Evolutionary conservation across 2,888 invertebrate genomes (phyloP).

Genomic region (Cephus pygmeus): DNA sequence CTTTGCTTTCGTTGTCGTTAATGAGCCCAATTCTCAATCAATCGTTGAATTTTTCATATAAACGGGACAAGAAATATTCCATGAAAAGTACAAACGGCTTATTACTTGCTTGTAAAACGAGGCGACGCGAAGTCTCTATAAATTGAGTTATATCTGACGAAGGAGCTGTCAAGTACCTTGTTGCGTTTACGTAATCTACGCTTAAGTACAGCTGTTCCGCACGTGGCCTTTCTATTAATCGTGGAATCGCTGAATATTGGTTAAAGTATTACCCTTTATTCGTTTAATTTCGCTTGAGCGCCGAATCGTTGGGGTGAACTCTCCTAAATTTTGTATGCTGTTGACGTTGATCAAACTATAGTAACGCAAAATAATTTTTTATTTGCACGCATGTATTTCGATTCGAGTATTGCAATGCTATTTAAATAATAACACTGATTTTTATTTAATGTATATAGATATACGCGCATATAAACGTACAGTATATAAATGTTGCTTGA

Average conservation of each 20-base stretch:
- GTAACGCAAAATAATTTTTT: neutral
- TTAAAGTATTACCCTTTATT: neutral
- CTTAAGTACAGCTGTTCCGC: constrained; percentile 16
- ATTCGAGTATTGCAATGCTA: neutral
- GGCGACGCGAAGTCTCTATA: constrained; percentile 5
- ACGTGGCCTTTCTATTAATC: constrained; percentile 39
- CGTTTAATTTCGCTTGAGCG: neutral
- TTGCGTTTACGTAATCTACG: constrained; percentile 51
- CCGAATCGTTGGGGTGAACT: neutral
- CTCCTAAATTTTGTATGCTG: neutral
- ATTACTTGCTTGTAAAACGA: neutral
- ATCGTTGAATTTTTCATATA: neutral
- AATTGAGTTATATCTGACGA: constrained; percentile 49
- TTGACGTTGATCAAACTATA: neutral
- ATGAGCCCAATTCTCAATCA: neutral
- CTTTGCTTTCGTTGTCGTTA: neutral
- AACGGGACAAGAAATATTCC: neutral
- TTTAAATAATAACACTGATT: no score
- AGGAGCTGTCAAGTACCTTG: constrained; percentile 42
- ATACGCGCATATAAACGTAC: no score
- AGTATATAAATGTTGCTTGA: no score
- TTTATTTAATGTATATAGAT: no score
- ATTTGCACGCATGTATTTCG: neutral
- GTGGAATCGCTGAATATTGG: constrained; percentile 22
- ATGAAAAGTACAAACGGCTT: neutral